Evolutionary conservation across 2,888 invertebrate species (phyloP).

Genomic region (Tetropium fuscum): DNA sequence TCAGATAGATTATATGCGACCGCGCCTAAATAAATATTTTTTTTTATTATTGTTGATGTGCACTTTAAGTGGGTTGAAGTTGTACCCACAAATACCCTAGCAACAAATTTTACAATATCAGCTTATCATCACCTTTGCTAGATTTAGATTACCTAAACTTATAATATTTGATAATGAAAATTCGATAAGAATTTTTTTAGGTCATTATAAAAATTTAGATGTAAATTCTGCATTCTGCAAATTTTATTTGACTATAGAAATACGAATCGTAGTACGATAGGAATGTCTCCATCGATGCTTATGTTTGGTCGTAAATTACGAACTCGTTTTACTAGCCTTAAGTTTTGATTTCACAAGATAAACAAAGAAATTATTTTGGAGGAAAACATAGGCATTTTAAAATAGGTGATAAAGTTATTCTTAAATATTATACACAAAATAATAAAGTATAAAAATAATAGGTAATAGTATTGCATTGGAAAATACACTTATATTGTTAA

Average conservation of each 20-base stretch:
- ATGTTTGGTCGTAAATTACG: slow-evolving; percentile 22
- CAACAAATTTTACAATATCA: slow-evolving; percentile 31
- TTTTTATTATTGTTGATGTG: slow-evolving; percentile 38
- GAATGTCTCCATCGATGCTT: slow-evolving; percentile 20
- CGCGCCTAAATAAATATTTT: slow-evolving; percentile 27
- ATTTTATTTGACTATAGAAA: slow-evolving; percentile 32
- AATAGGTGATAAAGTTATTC: too few species aligned
- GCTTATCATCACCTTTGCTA: slow-evolving; percentile 35
- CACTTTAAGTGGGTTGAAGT: slow-evolving; percentile 45
- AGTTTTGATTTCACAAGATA: too few species aligned
- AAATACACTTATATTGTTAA: too few species aligned
- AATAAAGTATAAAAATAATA: too few species aligned
- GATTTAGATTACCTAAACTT: slow-evolving; percentile 38
- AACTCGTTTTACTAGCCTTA: slow-evolving; percentile 16
- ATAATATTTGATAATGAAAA: slow-evolving; percentile 42
- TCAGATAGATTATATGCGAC: slow-evolving; percentile 44
- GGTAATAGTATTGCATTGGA: too few species aligned
- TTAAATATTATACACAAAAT: too few species aligned
- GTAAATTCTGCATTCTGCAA: slow-evolving; percentile 5
- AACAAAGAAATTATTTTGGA: too few species aligned
- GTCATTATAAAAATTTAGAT: slow-evolving; percentile 12
- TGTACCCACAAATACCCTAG: slow-evolving; percentile 33
- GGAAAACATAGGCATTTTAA: too few species aligned
- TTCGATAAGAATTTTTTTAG: slow-evolving; percentile 14
- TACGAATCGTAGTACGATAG: slow-evolving; percentile 24